Base-by-base conservation (phyloP, 2,113 vertebrate genomes). In the Astatotilapia flaviijosephi region DNA sequence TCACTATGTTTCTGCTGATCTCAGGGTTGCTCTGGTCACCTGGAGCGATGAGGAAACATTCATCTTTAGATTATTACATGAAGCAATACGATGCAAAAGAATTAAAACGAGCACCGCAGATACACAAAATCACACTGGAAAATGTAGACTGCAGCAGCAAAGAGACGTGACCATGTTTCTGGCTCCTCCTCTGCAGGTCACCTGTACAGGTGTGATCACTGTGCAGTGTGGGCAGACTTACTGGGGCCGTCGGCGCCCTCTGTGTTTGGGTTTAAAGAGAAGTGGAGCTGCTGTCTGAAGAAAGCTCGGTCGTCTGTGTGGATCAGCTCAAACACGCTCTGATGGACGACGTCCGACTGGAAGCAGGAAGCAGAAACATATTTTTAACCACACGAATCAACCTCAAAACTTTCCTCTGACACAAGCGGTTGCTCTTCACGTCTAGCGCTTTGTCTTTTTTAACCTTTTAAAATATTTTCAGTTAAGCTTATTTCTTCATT, bases 291-390 rank as follows among this genome's bases (percentile, higher is more conserved):
- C 13, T 89, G 89, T 47, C 94, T 95, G 93, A 97, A 97, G 82
- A 93, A 85, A 10, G 93, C 89, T 5, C 96, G 88, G 91, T 97
- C 97, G 9, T 97, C 96, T 1, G 95, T 95, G 94, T 97, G 97
- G 92, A 97, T 97, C 82, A 97, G 77, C 90, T 97, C 96, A 10
- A 96, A 97, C 35, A 97, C 94, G 11, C 96, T 97, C 94, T 97
- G 96, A 84, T 97, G 95, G 51, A 97, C 79, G 19, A 97, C 91
- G 8, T 97, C 97, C 15, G 96, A 97, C 97, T 97, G 89, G 5
- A 82, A 79, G 55, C 47, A 60, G 26, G 3, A 90, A 3, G 45
- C 3, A 62, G 9, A 70, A 17, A 65, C 31, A 49, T 28, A 28
- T 12, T 28, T 75, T 28, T 47, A 47, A 47, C 2, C 3, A 75